Evolutionary conservation across 2,113 vertebrate genomes (phyloP).

Genomic region (Pelusios castaneus): DNA sequence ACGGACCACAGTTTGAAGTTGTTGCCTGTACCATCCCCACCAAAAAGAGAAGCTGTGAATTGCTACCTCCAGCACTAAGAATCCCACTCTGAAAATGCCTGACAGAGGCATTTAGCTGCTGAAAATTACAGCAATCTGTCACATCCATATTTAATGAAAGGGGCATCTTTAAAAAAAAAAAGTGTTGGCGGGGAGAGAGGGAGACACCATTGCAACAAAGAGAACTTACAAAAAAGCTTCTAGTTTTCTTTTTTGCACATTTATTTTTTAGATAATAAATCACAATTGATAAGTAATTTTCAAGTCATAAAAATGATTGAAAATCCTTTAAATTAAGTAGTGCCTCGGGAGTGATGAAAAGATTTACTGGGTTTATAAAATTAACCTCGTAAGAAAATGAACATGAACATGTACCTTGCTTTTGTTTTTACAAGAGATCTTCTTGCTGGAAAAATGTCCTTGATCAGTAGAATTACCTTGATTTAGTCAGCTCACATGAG

Average conservation of each 20-base stretch:
- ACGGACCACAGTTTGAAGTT: conserved; percentile 65
- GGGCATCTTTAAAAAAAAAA: neutral
- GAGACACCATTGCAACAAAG: neutral
- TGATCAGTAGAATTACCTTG: neutral
- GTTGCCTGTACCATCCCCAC: conserved; percentile 26
- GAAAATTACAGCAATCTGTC: conserved; percentile 60
- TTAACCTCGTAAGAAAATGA: neutral
- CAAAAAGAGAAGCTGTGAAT: conserved; percentile 34
- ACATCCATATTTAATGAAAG: conserved; percentile 51
- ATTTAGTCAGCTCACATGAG: neutral
- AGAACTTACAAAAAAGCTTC: neutral
- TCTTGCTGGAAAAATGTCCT: neutral
- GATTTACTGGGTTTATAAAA: neutral
- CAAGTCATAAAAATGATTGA: neutral
- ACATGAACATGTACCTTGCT: neutral
- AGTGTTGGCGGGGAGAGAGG: neutral
- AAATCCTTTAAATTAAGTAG: neutral
- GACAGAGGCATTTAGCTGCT: conserved; percentile 56
- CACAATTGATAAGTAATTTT: neutral
- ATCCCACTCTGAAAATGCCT: conserved; percentile 49
- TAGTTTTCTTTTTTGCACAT: neutral
- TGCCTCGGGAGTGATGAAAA: neutral
- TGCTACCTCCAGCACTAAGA: conserved; percentile 29
- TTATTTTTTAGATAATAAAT: neutral
- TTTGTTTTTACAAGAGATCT: neutral